Percentiles rank a stretch among this genome's conserved stretches.
Evolutionary conservation across 2,888 invertebrate genomes (phyloP).

Genomic region (Syritta pipiens): DNA sequence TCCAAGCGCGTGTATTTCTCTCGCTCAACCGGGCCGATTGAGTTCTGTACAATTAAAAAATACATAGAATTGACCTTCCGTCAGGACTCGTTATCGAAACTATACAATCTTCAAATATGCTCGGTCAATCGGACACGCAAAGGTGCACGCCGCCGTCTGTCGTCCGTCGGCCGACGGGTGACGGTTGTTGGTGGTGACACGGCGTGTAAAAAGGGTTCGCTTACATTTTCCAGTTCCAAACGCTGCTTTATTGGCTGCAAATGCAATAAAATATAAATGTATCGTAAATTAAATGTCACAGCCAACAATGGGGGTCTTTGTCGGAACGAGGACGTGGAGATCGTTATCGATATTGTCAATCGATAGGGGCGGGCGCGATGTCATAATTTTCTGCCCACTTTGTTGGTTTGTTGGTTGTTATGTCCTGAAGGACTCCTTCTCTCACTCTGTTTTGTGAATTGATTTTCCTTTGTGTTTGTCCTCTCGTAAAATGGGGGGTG

Average conservation of each 20-base stretch:
- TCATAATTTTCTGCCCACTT: constrained; percentile 63
- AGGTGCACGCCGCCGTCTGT: too few species aligned
- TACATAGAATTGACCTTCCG: constrained; percentile 49
- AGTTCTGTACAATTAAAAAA: constrained; percentile 44
- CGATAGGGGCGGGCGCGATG: constrained; percentile 51
- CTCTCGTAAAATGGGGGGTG: too few species aligned
- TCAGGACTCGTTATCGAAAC: constrained; percentile 43
- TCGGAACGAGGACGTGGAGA: constrained; percentile 32
- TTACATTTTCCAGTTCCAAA: constrained; percentile 47
- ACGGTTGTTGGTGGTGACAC: too few species aligned
- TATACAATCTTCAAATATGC: constrained; percentile 63
- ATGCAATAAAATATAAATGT: constrained; percentile 56
- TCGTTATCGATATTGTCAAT: constrained; percentile 59
- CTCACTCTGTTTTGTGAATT: constrained; percentile 28
- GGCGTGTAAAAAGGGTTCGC: constrained; percentile 24
- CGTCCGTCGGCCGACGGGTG: too few species aligned
- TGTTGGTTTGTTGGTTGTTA: constrained; percentile 57
- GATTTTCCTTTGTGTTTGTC: constrained; percentile 26
- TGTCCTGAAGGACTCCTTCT: not conserved
- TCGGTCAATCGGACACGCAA: constrained; percentile 67
- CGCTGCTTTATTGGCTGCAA: constrained; percentile 42
- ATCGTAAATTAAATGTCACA: constrained; percentile 65
- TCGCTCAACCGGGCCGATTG: constrained; percentile 13
- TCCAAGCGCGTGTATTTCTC: constrained; percentile 11
- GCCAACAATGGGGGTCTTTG: constrained; percentile 49